These are phyloP conservation scores for Lacanobia oleracea DNA, from an alignment of 2,888 invertebrate species.

Conservation along the genomic window DNA sequence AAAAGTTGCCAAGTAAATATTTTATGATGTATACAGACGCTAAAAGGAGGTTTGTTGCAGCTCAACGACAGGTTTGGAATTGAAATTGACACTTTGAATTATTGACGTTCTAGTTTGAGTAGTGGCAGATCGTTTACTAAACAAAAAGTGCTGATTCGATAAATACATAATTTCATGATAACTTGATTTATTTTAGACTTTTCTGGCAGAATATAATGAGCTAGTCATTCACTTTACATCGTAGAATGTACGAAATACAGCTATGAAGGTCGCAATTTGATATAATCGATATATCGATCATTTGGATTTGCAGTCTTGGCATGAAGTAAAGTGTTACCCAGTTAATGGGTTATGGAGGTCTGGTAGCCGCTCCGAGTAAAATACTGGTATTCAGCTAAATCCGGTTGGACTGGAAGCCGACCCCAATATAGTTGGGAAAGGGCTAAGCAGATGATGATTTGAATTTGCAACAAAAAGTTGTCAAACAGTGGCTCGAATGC, in stretches of 20 bases:
- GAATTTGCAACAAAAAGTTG: slow-evolving; percentile 28
- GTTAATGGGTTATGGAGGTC: no score
- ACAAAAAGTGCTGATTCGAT: slow-evolving; percentile 31
- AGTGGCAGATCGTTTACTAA: neutral
- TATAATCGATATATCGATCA: no score
- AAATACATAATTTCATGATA: neutral
- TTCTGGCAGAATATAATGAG: no score
- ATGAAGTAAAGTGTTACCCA: no score
- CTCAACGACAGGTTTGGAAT: slow-evolving; percentile 31
- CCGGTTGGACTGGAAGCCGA: no score
- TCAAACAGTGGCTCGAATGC: slow-evolving; percentile 9
- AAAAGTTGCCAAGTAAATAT: slow-evolving; percentile 39
- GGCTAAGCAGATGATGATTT: no score
- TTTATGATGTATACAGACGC: slow-evolving; percentile 37
- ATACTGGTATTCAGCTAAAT: no score
- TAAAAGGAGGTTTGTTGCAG: slow-evolving; percentile 9
- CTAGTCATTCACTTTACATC: neutral
- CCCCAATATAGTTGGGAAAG: no score
- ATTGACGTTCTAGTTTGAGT: slow-evolving; percentile 17
- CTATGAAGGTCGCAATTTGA: neutral
- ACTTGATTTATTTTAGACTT: no score
- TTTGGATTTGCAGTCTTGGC: no score
- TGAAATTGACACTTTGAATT: slow-evolving; percentile 15
- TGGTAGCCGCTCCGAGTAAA: no score
- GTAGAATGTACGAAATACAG: neutral